Evolutionary conservation across 23 tunicate species (phyloP), one percentile per base, ranked within the genome.

Genomic region (Ciona savignyi): DNA sequence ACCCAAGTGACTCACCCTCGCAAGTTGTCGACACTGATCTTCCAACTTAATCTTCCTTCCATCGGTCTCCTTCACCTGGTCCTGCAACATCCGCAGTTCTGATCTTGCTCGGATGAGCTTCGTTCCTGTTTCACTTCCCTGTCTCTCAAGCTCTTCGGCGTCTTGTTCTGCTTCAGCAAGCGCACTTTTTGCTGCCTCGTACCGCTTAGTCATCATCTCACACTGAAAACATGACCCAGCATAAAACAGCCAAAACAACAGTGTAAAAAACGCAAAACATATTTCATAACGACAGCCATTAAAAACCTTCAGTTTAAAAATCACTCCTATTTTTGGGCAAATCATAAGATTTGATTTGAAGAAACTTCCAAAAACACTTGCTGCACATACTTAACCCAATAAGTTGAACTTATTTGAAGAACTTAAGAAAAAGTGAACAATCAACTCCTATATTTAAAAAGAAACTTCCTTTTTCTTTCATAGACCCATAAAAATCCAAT

Each of bases 121-220:
- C 42, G 74, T 77, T 0, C 87, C 97, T 2, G 83, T 80, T 29
- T 91, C 97, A 31, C 81, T 75, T 30, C 83, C 86, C 35, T 88
- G 85, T 29, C 91, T 68, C 71, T 91, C 97, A 26, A 91, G 29
- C 64, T 91, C 97, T 23, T 86, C 84, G 3, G 86, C 83, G 31
- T 91, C 97, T 70, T 91, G 97, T 68, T 91, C 97, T 32, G 86
- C 80, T 24, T 91, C 97, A 26, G 78, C 66, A 19, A 91, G 65
- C 29, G 65, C 74, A 28, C 20, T 63, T 6, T 77, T 79, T 20
- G 88, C 72, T 2, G 66, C 72, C 72, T 91, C 97, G 32, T 30
- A 77, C 11, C 83, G 75, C 83, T 70, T 66, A 51, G 34, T 62
- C 90, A 91, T 76, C 2, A 34, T 25, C 67, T 23, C 28, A 63